These are phyloP conservation scores for Xestobium rufovillosum DNA, from an alignment of 2,888 invertebrate species.

Conservation along the genomic window DNA sequence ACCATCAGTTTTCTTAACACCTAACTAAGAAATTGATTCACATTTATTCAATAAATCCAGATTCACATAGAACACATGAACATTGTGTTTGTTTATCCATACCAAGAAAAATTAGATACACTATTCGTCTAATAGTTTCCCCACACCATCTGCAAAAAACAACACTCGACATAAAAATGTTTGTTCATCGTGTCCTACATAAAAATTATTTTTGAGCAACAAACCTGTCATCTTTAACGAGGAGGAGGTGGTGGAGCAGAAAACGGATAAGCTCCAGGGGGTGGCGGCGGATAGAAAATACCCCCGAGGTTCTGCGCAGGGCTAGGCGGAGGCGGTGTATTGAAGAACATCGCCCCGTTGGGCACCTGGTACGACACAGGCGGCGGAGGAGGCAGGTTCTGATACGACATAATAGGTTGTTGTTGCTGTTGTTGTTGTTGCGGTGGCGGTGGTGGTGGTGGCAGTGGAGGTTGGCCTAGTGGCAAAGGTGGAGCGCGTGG, in stretches of 20 bases:
- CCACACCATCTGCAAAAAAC: too few species aligned
- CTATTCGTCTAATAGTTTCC: too few species aligned
- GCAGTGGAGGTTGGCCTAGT: conserved; percentile 45
- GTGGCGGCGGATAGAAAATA: conserved; percentile 29
- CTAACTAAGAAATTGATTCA: too few species aligned
- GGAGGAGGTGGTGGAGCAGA: conserved; percentile 37
- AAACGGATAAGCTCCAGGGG: conserved; percentile 28
- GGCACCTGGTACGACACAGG: conserved; percentile 34
- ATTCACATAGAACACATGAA: too few species aligned
- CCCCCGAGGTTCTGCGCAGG: conserved; percentile 26
- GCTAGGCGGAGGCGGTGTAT: conserved; percentile 37
- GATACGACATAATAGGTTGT: conserved; percentile 17
- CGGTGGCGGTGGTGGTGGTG: conserved; percentile 30
- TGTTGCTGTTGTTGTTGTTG: conserved; percentile 8
- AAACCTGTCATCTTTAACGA: conserved; percentile 26
- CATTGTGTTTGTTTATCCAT: too few species aligned
- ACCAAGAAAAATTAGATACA: too few species aligned
- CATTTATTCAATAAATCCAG: too few species aligned
- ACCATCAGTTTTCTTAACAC: too few species aligned
- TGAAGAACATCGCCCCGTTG: conserved; percentile 37
- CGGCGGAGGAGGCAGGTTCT: conserved; percentile 24
- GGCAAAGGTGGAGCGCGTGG: conserved; percentile 36
- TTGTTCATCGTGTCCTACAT: too few species aligned
- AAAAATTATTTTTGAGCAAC: too few species aligned
- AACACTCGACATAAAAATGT: too few species aligned